Evolutionary conservation across 1,140 invertebrate species (phyloP).

Genomic region (Ips typographus): DNA sequence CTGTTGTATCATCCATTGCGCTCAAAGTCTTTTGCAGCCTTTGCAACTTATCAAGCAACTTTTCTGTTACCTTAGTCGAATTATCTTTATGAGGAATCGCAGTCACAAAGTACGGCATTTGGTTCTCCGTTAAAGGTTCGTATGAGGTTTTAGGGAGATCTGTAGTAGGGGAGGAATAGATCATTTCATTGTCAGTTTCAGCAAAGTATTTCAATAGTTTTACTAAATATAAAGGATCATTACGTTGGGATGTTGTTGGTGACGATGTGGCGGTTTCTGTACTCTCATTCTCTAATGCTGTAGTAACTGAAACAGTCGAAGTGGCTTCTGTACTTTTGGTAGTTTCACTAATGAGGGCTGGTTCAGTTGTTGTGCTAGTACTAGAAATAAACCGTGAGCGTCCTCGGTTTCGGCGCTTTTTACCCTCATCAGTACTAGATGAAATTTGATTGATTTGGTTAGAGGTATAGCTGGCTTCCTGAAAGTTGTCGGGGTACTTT

Average conservation of each 20-base stretch:
- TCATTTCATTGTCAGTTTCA: constrained; percentile 1
- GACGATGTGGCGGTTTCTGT: background rate
- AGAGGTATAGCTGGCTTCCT: constrained; percentile 18
- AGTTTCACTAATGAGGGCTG: too few species aligned
- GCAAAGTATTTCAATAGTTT: constrained; percentile 26
- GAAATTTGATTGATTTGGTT: background rate
- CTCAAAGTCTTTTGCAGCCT: constrained; percentile 18
- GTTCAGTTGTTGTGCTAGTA: too few species aligned
- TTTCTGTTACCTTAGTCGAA: background rate
- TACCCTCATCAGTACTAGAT: background rate
- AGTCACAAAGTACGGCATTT: background rate
- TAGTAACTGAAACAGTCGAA: too few species aligned
- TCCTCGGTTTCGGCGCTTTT: constrained; percentile 17
- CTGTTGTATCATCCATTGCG: constrained; percentile 27
- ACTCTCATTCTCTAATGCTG: background rate
- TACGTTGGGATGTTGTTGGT: background rate
- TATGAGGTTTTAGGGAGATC: constrained; percentile 2
- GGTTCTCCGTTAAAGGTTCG: constrained; percentile 23
- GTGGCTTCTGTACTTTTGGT: too few species aligned
- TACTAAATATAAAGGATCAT: constrained; percentile 14
- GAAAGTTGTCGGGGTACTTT: constrained; percentile 16
- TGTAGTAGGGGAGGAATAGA: constrained; percentile 6
- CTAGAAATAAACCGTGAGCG: constrained; percentile 3
- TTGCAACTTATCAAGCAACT: constrained; percentile 45
- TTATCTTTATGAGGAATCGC: background rate